Evolutionary conservation across 2,797 vertebrate genomes (phyloP).

Genomic region (Acropternis orthonyx): DNA sequence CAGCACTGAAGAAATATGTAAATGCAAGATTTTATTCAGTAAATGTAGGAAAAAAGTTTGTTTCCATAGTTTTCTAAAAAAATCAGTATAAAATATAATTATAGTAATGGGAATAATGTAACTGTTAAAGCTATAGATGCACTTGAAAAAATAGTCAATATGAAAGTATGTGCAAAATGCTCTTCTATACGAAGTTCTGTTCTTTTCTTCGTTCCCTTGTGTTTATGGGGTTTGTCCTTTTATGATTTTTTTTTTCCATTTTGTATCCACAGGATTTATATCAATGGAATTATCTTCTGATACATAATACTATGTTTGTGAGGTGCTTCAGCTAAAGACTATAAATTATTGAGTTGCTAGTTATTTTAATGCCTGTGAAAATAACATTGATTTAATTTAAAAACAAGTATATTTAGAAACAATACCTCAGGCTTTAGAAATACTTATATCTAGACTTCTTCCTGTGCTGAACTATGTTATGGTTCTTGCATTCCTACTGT

Average conservation of each 20-base stretch:
- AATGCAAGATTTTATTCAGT: not conserved
- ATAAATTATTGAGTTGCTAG: not conserved
- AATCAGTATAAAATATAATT: not conserved
- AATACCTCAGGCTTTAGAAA: not conserved
- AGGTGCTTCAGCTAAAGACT: not conserved
- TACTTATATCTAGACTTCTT: not conserved
- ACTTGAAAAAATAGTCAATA: not conserved
- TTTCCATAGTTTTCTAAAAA: not conserved
- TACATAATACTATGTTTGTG: not conserved
- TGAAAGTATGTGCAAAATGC: not conserved
- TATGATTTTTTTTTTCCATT: not conserved
- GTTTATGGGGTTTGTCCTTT: not conserved
- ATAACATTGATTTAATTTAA: not conserved
- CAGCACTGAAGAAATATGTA: not conserved
- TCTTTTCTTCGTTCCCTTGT: not conserved
- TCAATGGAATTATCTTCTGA: not conserved
- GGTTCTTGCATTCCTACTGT: not conserved
- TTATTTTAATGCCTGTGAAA: not conserved
- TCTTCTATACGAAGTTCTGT: not conserved
- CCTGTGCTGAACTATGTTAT: not conserved
- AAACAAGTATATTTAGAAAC: not conserved
- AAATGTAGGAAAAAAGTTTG: not conserved
- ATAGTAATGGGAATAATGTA: not conserved
- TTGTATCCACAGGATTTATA: not conserved
- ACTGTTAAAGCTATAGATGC: not conserved